Evolutionary conservation across 2,113 vertebrate genomes (phyloP), one percentile per base, ranked within the genome.

Genomic region (Cichladusa arquata): DNA sequence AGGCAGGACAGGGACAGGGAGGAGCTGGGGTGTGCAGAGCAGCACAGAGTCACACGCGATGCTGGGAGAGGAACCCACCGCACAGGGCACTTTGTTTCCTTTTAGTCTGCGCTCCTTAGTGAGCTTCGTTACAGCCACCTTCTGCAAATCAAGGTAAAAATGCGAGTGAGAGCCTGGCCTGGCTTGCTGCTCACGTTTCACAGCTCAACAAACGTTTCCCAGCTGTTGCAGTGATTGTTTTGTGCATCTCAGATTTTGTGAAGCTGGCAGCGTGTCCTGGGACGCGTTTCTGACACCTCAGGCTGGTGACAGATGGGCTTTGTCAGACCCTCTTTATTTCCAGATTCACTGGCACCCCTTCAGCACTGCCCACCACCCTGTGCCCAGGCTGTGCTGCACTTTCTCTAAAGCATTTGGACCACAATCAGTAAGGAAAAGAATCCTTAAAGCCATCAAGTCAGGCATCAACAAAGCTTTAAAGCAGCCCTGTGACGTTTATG

Each of bases 101-200:
- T 97, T 97, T 91, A 97, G 88, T 95, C 93, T 97, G 94, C 65
- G 96, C 83, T 97, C 97, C 97, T 97, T 95, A 96, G 66, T 88
- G 94, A 74, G 94, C 97, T 92, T 96, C 90, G 17, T 96, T 94
- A 96, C 93, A 93, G 97, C 88, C 95, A 95, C 90, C 95, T 91
- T 96, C 97, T 97, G 97, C 89, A 97, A 97, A 97, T 95, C 50
- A 97, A 97, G 96, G 97, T 64, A 95, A 92, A 97, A 97, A 97
- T 70, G 9, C 23, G 45, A 53, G 65, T 96, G 94, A 96, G 90
- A 96, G 71, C 66, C 87, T 14, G 20, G 34, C 18, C 73, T 34
- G 3, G 15, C 36, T 60, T 1, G 45, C 88, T 15, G 69, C 74
- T 88, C 8, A 1, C 36, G 34, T 88, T 74, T 82, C 87, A 80